Base-by-base conservation (phyloP, 2,888 invertebrate genomes). In the Drosophila borealis region DNA sequence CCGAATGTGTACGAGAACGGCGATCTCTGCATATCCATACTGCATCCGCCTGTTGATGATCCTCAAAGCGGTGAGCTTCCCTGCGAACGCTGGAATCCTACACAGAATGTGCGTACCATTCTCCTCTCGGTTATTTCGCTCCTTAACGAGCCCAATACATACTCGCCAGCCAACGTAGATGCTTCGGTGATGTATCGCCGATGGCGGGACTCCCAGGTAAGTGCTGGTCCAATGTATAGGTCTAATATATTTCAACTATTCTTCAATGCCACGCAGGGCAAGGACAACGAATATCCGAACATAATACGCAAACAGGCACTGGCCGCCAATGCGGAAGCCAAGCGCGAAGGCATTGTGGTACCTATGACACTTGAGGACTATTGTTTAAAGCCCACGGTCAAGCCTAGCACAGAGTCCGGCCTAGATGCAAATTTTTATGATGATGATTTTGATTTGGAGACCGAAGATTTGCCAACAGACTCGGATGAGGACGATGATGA, bases 1-100 rank as follows among this genome's bases (percentile, higher is more conserved):
- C 99, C 99, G 81, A 99, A 99, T 94, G 99, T 99, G 21, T 99
- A 99, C 93, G 99, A 99, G 97, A 99, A 99, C 93, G 99, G 99
- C 50, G 99, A 99, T 93, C 94, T 99, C 66, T 99, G 99, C 94
- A 99, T 99, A 94, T 99, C 99, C 82, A 99, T 99, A 92, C 94
- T 99, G 72, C 99, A 99, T 93, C 99, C 99, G 67, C 99, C 99
- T 17, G 96, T 99, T 63, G 99, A 99, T 93, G 99, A 99, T 93
- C 99, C 99, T 39, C 99, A 99, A 92, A 98, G 98, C 88, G 99
- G 99, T 29, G 99, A 99, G 93, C 93, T 99, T 89, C 98, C 99
- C 0, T 99, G 99, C 93, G 99, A 99, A 93, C 96, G 99, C 93
- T 99, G 99, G 99, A 99, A 99, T 94, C 99, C 99, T 59, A 99